Percentiles rank a stretch among this genome's conserved stretches.
Evolutionary conservation across 2,113 vertebrate species (phyloP).

Genomic region (Gadus macrocephalus): DNA sequence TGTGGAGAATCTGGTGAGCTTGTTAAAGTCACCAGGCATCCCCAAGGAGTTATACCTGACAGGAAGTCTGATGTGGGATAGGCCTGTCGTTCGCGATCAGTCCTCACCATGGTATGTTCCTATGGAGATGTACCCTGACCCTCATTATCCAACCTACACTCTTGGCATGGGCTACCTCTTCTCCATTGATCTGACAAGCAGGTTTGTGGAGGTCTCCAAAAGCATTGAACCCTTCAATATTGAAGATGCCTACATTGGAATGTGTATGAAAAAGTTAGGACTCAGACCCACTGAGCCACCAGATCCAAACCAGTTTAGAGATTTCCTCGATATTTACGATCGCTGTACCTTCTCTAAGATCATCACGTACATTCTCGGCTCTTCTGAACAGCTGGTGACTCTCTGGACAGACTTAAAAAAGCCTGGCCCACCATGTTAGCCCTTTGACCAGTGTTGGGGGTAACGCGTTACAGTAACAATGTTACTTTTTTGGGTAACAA

Average conservation of each 20-base stretch:
- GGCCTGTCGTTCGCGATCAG: conserved; percentile 78
- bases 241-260: conserved; percentile 80
- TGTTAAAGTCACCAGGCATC: conserved; percentile 78
- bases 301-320: conserved; percentile 37
- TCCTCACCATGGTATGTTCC: conserved; percentile 92
- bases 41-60: conserved; percentile 85
- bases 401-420: conserved; percentile 64
- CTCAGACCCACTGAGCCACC: background rate
- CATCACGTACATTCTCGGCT: conserved; percentile 63
- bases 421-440: conserved; percentile 37
- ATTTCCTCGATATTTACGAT: conserved; percentile 36
- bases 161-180: conserved; percentile 94
- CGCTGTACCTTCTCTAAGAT: conserved; percentile 51
- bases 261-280: conserved; percentile 66
- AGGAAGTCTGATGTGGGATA: conserved; percentile 84
- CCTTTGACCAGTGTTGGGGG: background rate
- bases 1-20: conserved; percentile 84
- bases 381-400: conserved; percentile 43
- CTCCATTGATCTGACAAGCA: conserved; percentile 86
- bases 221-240: conserved; percentile 82
- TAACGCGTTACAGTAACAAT: too few species aligned
- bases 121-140: conserved; percentile 79
- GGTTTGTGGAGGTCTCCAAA: conserved; percentile 81
- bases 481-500: too few species aligned
- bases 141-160: conserved; percentile 83